phyloP scores from a whole-genome alignment of 2,888 invertebrate species.

The Cerastis rubricosa region DNA sequence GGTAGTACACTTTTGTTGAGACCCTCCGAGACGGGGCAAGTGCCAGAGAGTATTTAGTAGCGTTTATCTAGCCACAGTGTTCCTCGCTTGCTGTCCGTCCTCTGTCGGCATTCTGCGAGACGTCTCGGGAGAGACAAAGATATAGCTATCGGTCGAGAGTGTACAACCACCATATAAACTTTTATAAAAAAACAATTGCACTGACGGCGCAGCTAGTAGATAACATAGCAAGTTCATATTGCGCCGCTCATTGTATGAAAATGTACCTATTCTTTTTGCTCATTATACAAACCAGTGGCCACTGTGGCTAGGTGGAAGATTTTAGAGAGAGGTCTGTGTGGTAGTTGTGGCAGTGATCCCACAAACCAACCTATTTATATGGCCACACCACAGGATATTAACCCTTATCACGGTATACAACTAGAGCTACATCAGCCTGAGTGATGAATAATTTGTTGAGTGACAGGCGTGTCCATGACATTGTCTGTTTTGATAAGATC shows the following conservation, averaged over 20 bases:
- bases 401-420: neutral
- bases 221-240: neutral
- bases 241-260: neutral
- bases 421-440: neutral
- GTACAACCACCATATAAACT: too few species aligned
- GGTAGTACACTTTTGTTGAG: too few species aligned
- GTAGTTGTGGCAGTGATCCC: conserved; percentile 9
- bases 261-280: neutral
- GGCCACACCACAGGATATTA: neutral
- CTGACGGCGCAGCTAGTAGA: neutral
- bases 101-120: too few species aligned
- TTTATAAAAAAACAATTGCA: too few species aligned
- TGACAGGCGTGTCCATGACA: too few species aligned
- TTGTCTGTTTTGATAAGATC: neutral
- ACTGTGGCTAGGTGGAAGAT: conserved; percentile 23
- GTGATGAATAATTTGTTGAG: conserved; percentile 2
- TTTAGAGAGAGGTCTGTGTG: conserved; percentile 8
- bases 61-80: too few species aligned
- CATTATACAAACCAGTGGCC: neutral
- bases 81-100: too few species aligned
- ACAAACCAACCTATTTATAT: conserved; percentile 1
- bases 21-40: too few species aligned
- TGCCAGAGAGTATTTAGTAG: too few species aligned
- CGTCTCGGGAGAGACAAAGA: too few species aligned
- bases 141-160: too few species aligned